phyloP scores from a whole-genome alignment of 2,797 vertebrate species.

The Hoplostethus mediterraneus region DNA sequence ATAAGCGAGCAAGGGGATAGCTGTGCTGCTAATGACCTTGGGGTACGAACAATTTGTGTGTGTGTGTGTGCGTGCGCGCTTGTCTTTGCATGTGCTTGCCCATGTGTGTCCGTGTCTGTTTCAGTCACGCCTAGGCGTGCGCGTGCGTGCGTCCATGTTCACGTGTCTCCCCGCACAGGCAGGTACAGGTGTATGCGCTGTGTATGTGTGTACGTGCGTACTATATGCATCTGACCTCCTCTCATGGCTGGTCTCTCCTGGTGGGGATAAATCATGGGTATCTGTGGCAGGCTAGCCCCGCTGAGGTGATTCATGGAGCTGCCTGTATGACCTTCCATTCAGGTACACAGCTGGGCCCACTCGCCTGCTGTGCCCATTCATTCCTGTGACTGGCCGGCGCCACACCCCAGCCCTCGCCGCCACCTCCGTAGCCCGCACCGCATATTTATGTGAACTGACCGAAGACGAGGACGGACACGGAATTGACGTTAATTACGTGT shows the following conservation, averaged over 20 bases:
- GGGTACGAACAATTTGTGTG: slow-evolving; percentile 19
- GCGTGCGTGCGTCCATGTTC: background rate
- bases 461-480: background rate
- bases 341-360: slow-evolving; percentile 63
- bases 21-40: slow-evolving; percentile 76
- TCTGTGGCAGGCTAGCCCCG: slow-evolving; percentile 57
- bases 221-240: slow-evolving; percentile 72
- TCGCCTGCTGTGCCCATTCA: slow-evolving; percentile 50
- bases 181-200: slow-evolving; percentile 28
- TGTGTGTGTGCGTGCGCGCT: slow-evolving; percentile 1
- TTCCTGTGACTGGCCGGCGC: slow-evolving; percentile 40
- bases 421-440: slow-evolving; percentile 14
- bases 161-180: background rate
- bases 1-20: slow-evolving; percentile 54
- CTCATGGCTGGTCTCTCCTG: slow-evolving; percentile 52
- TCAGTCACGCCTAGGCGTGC: background rate
- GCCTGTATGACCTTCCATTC: slow-evolving; percentile 73
- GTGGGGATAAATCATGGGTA: slow-evolving; percentile 72
- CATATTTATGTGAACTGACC: background rate
- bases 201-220: slow-evolving; percentile 35
- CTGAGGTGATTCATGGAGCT: slow-evolving; percentile 75
- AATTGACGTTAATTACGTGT: no score
- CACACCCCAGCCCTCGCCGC: background rate
- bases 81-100: background rate
- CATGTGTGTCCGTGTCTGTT: background rate